Base-by-base conservation (phyloP, 23 tunicate species). In the Clavelina lepadiformis region DNA sequence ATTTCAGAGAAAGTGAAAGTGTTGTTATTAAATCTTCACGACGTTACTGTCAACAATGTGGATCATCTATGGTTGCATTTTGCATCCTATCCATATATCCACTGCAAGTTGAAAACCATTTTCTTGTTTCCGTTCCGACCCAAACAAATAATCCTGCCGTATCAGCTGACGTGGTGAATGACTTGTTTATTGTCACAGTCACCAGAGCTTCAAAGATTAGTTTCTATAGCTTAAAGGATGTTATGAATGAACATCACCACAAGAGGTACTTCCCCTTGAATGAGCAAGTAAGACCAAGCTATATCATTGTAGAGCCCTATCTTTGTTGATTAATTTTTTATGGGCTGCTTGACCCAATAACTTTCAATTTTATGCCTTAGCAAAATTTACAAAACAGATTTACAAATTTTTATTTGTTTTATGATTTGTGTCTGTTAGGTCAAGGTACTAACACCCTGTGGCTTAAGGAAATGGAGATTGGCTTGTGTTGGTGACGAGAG, bases 191-290 rank as follows among this genome's bases (percentile, higher is more conserved):
- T 13, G 33, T 83, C 13, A 68, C 59, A 19, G 57, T 58, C 0
- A 51, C 47, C 20, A 68, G 46, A 31, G 86, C 64, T 5, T 79
- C 86, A 8, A 66, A 56, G 22, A 61, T 79, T 0, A 33, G 31
- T 44, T 76, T 87, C 26, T 87, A 79, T 38, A 32, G 74, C 20
- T 47, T 79, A 1, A 38, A 87, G 36, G 82, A 80, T 19, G 38
- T 71, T n/a, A 50, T 82, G 1, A 38, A 64, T 23, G 67, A 73
- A 35, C 46, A 70, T 33, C 52, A 63, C 27, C 46, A 35, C 25
- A 28, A 33, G 19, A 34, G 2, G 21, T 18, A 28, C 8, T 19
- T 55, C 21, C 3, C 1, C 2, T 30, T 71, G 3, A 56, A 35
- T 15, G 33, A 71, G 56, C 34, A 56, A 3, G 76, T 71, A 24